Evolutionary conservation across 2,797 vertebrate genomes (phyloP).

Genomic region (Nasua narica): DNA sequence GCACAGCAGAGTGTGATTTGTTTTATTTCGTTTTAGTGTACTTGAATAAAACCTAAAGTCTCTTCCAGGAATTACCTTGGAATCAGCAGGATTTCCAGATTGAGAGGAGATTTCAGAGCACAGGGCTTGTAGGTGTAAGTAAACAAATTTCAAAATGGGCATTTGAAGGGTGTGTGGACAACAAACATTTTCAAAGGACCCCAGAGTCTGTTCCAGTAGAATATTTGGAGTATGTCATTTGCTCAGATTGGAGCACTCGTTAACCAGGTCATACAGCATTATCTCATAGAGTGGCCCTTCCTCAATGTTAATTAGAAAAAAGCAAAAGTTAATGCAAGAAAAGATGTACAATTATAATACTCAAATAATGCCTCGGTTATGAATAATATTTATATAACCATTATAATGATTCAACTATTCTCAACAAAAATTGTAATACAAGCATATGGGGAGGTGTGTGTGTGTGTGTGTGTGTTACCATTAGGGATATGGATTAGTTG

Average conservation of each 20-base stretch:
- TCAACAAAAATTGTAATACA: constrained; percentile 1
- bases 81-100: not conserved
- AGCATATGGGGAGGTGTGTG: not conserved
- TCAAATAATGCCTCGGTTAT: not conserved
- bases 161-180: not conserved
- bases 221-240: not conserved
- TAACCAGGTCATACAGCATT: not conserved
- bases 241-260: not conserved
- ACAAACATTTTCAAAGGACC: not conserved
- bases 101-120: not conserved
- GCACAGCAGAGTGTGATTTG: not conserved
- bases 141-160: not conserved
- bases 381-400: not conserved
- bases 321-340: not conserved
- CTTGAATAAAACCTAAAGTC: not conserved
- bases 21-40: not conserved
- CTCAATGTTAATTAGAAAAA: not conserved
- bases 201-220: not conserved
- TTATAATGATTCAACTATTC: not conserved
- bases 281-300: not conserved
- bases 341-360: not conserved
- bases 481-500: not conserved
- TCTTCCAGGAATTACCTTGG: not conserved
- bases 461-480: not conserved
- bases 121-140: not conserved